Evolutionary conservation across 2,797 vertebrate species (phyloP).

Genomic region (Dendrocincla fuliginosa): DNA sequence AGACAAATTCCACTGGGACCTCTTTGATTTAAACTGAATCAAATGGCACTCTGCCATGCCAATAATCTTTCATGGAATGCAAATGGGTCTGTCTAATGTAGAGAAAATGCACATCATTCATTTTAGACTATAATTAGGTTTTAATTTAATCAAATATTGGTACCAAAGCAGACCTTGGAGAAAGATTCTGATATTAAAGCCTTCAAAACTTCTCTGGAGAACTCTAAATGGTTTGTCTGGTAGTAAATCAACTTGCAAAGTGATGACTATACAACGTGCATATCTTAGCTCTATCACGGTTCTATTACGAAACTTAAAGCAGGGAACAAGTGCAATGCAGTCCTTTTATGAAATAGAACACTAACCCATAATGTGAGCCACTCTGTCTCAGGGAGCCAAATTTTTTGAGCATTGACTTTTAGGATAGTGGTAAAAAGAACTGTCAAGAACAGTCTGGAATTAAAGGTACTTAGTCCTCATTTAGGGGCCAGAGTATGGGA

Average conservation of each 20-base stretch:
- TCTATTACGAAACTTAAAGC: neutral
- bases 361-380: neutral
- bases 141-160: constrained; percentile 68
- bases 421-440: neutral
- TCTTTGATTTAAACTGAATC: constrained; percentile 14
- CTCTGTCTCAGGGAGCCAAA: neutral
- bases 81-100: constrained; percentile 41
- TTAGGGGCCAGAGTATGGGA: neutral
- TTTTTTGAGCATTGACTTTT: neutral
- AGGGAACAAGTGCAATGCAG: neutral
- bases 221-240: constrained; percentile 7
- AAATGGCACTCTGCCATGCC: constrained; percentile 44
- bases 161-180: constrained; percentile 57
- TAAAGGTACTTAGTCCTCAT: neutral
- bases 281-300: neutral
- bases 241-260: constrained; percentile 50
- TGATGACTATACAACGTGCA: neutral
- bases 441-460: neutral
- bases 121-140: constrained; percentile 66
- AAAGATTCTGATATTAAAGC: constrained; percentile 58
- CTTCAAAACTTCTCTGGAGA: constrained; percentile 30
- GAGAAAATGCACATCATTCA: constrained; percentile 53
- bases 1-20: neutral
- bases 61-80: constrained; percentile 39
- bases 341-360: neutral